Base-by-base conservation (phyloP, 2,113 vertebrate genomes). In the Cranoglanis bouderius region DNA sequence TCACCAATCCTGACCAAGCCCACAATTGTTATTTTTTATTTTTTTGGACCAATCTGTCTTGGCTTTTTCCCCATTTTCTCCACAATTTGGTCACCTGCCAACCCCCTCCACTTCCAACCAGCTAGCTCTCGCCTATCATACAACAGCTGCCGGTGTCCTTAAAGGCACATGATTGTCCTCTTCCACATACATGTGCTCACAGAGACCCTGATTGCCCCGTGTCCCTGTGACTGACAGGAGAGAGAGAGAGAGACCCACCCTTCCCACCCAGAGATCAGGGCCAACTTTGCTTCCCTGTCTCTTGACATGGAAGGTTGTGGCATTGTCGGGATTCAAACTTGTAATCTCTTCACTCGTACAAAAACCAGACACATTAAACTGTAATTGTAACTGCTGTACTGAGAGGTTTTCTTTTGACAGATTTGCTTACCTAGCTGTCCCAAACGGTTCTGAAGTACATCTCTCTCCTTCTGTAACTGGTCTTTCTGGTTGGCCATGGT, bases 391-490 rank as follows among this genome's bases (percentile, higher is more conserved):
- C 38, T 26, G 21, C 38, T 3, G 35, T 75, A 24, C 2, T 21
- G 32, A 18, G 4, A 7, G 14, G 6, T 55, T 55, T 18, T 38
- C n/a, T 38, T 75, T 43, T 43, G 6, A 29, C 24, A 16, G 6
- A 53, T 40, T 24, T 59, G 12, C 55, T 82, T 82, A 82, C 81
- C 32, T 24, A 82, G 0, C 19, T 59, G 2, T 59, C 0, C 24
- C 4, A 82, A 40, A 0, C 2, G 2, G 19, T 82, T 59, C 81
- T 14, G 53, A 57, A 82, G 1, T 38, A 40, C 35, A 24, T 82
- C 81, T 82, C 26, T 82, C 32, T 82, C 53, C 53, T 35, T 82
- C 53, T 82, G 81, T 40, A 82, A 21, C 32, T 59, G 81, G 1
- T 38, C 55, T 38, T 82, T 59, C 35, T 82, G 53, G 21, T 24